A percentile compares a stretch with the other conserved stretches of the same genome.
Evolutionary conservation across 2,888 invertebrate species (phyloP).

Genomic region (Ennomos erosarius): DNA sequence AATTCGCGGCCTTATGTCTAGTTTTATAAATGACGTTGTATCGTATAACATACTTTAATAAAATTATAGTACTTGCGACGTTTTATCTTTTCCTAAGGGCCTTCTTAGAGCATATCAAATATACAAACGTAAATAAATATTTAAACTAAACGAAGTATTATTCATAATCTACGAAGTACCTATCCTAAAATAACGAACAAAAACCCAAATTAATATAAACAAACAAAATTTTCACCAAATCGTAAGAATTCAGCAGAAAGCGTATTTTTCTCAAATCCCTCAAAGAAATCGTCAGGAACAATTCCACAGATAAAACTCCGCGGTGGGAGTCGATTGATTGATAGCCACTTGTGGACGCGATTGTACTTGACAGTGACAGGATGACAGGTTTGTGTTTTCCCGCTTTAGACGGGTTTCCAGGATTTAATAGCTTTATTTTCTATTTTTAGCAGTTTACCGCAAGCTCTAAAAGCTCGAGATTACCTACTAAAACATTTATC

Average conservation of each 20-base stretch:
- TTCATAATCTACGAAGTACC: no score
- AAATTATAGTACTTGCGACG: no score
- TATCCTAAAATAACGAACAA: not conserved
- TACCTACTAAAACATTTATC: no score
- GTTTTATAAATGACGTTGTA: no score
- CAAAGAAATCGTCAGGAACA: constrained; percentile 11
- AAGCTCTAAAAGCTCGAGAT: no score
- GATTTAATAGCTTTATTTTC: not conserved
- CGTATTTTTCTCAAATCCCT: constrained; percentile 5
- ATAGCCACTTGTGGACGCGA: constrained; percentile 30
- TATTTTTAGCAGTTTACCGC: not conserved
- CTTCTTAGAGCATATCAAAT: no score
- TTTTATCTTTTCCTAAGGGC: no score
- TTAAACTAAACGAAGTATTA: no score
- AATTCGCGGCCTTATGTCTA: no score
- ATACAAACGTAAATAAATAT: no score
- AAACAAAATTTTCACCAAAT: constrained; percentile 4
- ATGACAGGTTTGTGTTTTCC: constrained; percentile 10
- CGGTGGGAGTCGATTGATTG: constrained; percentile 28
- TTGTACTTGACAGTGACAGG: constrained; percentile 15
- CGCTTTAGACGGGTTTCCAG: constrained; percentile 7
- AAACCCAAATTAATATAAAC: constrained; percentile 14
- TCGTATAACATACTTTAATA: no score
- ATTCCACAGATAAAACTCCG: constrained; percentile 18
- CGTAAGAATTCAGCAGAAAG: constrained; percentile 11